phyloP scores from a whole-genome alignment of 2,888 invertebrate genomes.

The Lycophotia porphyrea region DNA sequence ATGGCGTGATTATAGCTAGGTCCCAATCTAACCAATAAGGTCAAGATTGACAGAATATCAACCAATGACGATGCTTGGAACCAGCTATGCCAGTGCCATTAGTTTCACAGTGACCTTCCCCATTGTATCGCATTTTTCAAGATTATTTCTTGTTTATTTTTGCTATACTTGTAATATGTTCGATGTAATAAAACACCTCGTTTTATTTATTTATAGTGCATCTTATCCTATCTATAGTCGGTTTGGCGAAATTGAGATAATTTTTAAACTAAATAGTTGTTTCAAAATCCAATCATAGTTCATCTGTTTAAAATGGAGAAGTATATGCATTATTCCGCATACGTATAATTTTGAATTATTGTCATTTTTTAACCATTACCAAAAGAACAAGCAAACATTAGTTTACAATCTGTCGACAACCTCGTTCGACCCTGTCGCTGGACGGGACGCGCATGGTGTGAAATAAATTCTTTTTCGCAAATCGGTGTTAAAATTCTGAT shows the following conservation, averaged over 20 bases:
- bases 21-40: background rate
- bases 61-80: background rate
- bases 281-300: background rate
- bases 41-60: background rate
- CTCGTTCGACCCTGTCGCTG: conserved; percentile 63
- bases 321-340: background rate
- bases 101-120: background rate
- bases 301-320: background rate
- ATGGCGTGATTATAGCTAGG: background rate
- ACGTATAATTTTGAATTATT: background rate
- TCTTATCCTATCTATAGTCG: background rate
- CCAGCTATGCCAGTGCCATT: background rate
- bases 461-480: conserved; percentile 52
- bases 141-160: background rate
- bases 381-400: background rate
- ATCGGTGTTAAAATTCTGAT: conserved; percentile 62
- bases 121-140: background rate
- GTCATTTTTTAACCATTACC: background rate
- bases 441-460: conserved; percentile 70
- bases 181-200: background rate
- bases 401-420: conserved; percentile 67
- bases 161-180: background rate
- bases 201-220: conserved; percentile 4
- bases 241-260: background rate
- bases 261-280: background rate